Percentiles rank a stretch among this genome's conserved stretches.
phyloP scores from a whole-genome alignment of 2,113 vertebrate species.

The Melanostigma gelatinosum region DNA sequence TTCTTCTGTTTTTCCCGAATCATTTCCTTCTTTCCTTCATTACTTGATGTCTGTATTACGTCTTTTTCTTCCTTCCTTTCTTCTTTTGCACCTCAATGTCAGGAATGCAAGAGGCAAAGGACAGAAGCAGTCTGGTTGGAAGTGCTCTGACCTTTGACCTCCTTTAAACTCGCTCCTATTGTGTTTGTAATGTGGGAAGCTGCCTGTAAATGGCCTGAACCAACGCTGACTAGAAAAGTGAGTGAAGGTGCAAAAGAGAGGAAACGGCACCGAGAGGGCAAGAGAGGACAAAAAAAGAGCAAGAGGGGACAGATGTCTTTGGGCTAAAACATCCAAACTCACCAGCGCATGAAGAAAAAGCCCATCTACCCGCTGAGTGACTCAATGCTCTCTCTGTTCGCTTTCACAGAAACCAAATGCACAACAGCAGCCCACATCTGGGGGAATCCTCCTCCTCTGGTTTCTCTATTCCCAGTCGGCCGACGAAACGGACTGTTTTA shows the following conservation, averaged over 20 bases:
- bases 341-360: slow-evolving; percentile 45
- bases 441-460: not conserved
- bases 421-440: slow-evolving; percentile 24
- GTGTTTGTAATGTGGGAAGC: not conserved
- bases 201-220: not conserved
- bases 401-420: slow-evolving; percentile 3
- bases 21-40: too few relatives aligned
- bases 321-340: slow-evolving; percentile 38
- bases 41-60: not conserved
- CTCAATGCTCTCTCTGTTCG: slow-evolving; percentile 23
- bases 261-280: not conserved
- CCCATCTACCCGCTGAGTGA: slow-evolving; percentile 43
- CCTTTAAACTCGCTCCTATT: not conserved
- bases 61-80: too few relatives aligned
- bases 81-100: not conserved
- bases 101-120: not conserved
- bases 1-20: too few relatives aligned
- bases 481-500: too few relatives aligned
- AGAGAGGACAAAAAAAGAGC: slow-evolving; percentile 3
- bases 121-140: not conserved
- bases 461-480: not conserved
- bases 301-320: slow-evolving; percentile 6
- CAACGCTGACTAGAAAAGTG: not conserved
- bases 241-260: not conserved
- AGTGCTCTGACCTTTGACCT: not conserved